Conservation (phyloP, 2,888 invertebrate genomes). For the Cryptocephalus moraei region DNA sequence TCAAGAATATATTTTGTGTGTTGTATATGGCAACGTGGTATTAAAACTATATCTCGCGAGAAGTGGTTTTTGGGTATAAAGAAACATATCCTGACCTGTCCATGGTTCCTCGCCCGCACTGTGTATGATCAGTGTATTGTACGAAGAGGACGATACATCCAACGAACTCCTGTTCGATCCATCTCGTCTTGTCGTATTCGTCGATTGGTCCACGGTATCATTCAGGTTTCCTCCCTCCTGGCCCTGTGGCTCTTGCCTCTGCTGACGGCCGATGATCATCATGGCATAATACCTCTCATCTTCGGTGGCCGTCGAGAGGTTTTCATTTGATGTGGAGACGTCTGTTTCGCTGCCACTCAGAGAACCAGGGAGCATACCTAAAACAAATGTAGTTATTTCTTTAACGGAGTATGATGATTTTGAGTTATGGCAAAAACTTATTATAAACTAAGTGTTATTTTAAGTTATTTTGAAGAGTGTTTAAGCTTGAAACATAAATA, state of each 20-base stretch:
- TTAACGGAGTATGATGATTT: too few species aligned
- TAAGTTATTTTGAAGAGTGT: not conserved
- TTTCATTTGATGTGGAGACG: conserved; percentile 83
- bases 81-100: conserved; percentile 41
- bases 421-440: too few species aligned
- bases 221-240: conserved; percentile 61
- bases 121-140: conserved; percentile 77
- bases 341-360: conserved; percentile 80
- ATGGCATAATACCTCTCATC: conserved; percentile 58
- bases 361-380: conserved; percentile 56
- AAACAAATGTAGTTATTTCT: not conserved
- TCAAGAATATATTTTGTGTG: too few species aligned
- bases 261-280: conserved; percentile 62
- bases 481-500: not conserved
- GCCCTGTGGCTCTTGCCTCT: conserved; percentile 84
- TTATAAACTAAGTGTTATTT: not conserved
- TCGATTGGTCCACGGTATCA: conserved; percentile 47
- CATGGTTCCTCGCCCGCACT: conserved; percentile 63
- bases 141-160: conserved; percentile 68
- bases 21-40: too few species aligned
- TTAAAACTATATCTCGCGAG: too few species aligned
- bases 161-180: conserved; percentile 57
- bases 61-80: too few species aligned
- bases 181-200: conserved; percentile 42
- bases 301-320: conserved; percentile 52